Evolutionary conservation across 2,888 invertebrate genomes (phyloP).

Genomic region (Gymnocheta viridis): DNA sequence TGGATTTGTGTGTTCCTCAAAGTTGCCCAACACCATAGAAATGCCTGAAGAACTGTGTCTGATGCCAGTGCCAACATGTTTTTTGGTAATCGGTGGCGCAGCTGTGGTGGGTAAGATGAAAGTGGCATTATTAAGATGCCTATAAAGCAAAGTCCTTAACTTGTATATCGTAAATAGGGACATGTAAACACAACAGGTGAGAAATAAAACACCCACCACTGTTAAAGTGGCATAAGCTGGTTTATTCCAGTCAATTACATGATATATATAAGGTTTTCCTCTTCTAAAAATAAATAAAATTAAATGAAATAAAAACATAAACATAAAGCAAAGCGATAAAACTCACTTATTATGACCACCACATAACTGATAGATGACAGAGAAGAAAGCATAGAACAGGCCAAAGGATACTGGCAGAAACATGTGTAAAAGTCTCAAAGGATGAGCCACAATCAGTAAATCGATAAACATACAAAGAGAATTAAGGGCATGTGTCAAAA

Average conservation of each 20-base stretch:
- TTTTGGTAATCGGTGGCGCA: conserved; percentile 51
- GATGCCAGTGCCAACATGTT: conserved; percentile 73
- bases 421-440: conserved; percentile 86
- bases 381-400: conserved; percentile 84
- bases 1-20: conserved; percentile 78
- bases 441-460: conserved; percentile 87
- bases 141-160: conserved; percentile 77
- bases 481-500: conserved; percentile 89
- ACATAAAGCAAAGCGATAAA: neutral
- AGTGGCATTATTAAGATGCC: conserved; percentile 73
- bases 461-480: conserved; percentile 89
- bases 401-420: conserved; percentile 86
- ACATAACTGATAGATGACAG: conserved; percentile 84
- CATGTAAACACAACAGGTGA: conserved; percentile 78
- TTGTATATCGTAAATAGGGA: conserved; percentile 79
- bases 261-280: conserved; percentile 87
- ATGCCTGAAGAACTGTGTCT: conserved; percentile 79
- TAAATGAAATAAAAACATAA: neutral
- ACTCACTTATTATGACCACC: conserved; percentile 85
- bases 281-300: conserved; percentile 79
- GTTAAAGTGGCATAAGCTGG: conserved; percentile 82
- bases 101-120: conserved; percentile 76
- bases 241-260: conserved; percentile 88
- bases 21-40: conserved; percentile 81
- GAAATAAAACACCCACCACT: conserved; percentile 76